A percentile compares a stretch with the other conserved stretches of the same genome.
Evolutionary conservation across 2,888 invertebrate species (phyloP).

Genomic region (Pyrochroa serraticornis): DNA sequence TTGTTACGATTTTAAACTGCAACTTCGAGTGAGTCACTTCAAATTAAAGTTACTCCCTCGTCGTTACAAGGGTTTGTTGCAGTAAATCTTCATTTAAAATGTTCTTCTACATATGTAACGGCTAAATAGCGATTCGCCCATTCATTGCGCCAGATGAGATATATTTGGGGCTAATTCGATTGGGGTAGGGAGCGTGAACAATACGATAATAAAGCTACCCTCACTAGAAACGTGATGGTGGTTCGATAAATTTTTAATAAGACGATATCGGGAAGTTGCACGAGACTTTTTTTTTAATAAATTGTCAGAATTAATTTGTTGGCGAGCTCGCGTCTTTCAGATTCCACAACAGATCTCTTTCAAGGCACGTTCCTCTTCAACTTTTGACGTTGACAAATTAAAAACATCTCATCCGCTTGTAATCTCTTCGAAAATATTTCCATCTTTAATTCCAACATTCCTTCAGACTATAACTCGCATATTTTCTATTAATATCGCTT

Average conservation of each 20-base stretch:
- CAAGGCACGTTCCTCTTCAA: constrained; percentile 16
- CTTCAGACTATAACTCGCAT: no score
- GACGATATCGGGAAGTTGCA: no score
- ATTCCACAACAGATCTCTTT: constrained; percentile 2
- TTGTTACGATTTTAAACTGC: no score
- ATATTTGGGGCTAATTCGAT: constrained; percentile 11
- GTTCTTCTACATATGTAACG: constrained; percentile 35
- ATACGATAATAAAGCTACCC: not conserved
- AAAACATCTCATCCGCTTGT: constrained; percentile 17
- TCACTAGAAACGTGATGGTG: no score
- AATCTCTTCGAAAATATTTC: constrained; percentile 16
- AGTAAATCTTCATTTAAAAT: constrained; percentile 39
- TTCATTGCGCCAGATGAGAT: constrained; percentile 4
- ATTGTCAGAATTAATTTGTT: constrained; percentile 8
- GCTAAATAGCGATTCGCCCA: constrained; percentile 25
- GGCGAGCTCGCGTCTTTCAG: not conserved
- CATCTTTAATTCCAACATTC: not conserved
- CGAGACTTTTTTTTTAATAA: no score
- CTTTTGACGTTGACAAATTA: constrained; percentile 23
- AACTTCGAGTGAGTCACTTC: no score
- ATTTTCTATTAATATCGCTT: not conserved
- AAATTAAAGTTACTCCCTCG: no score
- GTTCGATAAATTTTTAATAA: no score
- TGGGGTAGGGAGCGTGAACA: constrained; percentile 4
- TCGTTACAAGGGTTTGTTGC: constrained; percentile 1